phyloP scores from a whole-genome alignment of 2,888 invertebrate genomes.

The Sinhomidia bicolor region DNA sequence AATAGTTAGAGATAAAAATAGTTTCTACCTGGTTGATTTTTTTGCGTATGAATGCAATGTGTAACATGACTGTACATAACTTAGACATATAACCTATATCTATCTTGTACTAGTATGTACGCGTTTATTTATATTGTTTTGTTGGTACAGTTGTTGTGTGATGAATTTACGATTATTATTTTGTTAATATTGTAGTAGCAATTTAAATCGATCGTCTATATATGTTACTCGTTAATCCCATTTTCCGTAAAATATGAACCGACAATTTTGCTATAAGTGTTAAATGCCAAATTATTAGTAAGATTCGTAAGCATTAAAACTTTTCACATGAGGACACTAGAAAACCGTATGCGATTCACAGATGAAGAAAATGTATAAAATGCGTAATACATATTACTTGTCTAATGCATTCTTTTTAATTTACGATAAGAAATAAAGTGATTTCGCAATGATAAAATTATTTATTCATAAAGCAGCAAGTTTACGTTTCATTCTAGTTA shows the following conservation, averaged over 20 bases:
- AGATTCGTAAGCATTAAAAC: neutral
- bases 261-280: neutral
- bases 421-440: neutral
- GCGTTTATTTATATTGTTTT: no score
- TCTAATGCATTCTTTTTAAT: no score
- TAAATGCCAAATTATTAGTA: neutral
- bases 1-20: no score
- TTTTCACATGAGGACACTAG: neutral
- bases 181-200: no score
- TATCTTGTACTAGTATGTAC: no score
- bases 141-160: no score
- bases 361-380: neutral
- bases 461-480: neutral
- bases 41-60: no score
- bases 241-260: no score
- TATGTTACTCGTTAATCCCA: no score
- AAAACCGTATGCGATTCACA: neutral
- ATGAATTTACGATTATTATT: neutral
- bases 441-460: neutral
- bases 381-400: neutral
- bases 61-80: no score
- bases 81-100: no score
- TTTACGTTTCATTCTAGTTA: neutral
- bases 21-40: no score
- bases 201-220: neutral